Evolutionary conservation across 1,140 invertebrate species (phyloP).

Genomic region (Mamestra configurata): DNA sequence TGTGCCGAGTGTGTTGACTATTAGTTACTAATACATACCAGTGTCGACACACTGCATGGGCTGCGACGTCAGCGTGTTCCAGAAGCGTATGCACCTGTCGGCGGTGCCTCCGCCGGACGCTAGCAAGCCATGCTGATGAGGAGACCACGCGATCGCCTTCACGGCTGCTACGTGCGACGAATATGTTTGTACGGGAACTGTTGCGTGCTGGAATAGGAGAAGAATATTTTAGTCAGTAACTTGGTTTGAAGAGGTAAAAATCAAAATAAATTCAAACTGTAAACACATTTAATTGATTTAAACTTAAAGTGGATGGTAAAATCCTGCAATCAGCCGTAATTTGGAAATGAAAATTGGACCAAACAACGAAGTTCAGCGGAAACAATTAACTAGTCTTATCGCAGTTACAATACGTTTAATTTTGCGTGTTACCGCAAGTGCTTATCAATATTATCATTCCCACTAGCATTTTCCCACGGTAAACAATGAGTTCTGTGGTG

Average conservation of each 20-base stretch:
- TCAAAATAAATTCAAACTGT: too few relatives aligned
- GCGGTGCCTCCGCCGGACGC: conserved; percentile 99
- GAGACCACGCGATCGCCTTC: conserved; percentile 99
- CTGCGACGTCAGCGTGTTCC: conserved; percentile 99
- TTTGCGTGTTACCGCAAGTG: conserved; percentile 19
- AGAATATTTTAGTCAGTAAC: neutral
- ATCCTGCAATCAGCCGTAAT: too few relatives aligned
- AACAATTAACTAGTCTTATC: neutral
- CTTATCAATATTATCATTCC: neutral
- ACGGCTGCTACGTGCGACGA: conserved; percentile 99
- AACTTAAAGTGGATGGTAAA: too few relatives aligned
- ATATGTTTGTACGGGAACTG: conserved; percentile 97
- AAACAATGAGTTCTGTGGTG: neutral
- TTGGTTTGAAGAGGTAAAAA: too few relatives aligned
- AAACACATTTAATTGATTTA: too few relatives aligned
- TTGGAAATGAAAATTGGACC: neutral
- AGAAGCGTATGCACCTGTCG: conserved; percentile 99
- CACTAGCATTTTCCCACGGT: neutral
- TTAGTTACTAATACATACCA: conserved; percentile 80
- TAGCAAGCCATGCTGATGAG: conserved; percentile 99
- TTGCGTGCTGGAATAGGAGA: conserved; percentile 89
- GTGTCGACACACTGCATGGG: conserved; percentile 99
- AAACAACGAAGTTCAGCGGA: neutral
- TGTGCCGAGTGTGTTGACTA: conserved; percentile 99
- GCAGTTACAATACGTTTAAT: neutral